Evolutionary conservation across 53 echinoderm and acorn worm genomes (phyloP).

Genomic region (Hippasteria phrygiana): DNA sequence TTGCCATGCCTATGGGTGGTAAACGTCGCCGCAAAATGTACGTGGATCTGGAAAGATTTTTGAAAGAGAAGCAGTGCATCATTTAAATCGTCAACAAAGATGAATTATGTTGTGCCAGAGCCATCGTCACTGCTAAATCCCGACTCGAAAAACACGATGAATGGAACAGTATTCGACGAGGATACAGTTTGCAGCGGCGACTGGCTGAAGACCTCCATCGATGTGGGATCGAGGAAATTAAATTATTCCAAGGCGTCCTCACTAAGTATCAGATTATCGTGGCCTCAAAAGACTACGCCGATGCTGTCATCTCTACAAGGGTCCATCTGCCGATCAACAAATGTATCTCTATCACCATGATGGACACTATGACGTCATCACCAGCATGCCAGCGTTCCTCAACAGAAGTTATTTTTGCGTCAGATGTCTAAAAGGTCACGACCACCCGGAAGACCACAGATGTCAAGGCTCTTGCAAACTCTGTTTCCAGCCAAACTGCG

Average conservation of each 20-base stretch:
- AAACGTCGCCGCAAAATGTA: slow-evolving; percentile 4
- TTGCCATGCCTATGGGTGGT: slow-evolving; percentile 7
- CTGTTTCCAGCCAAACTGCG: slow-evolving; percentile 44
- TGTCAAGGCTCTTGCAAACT: slow-evolving; percentile 60
- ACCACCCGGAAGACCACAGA: slow-evolving; percentile 54
- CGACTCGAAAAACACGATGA: slow-evolving; percentile 62
- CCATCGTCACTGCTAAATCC: slow-evolving; percentile 66
- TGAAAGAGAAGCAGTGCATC: slow-evolving; percentile 6
- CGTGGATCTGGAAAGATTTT: slow-evolving; percentile 1
- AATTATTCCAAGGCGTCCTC: slow-evolving; percentile 43
- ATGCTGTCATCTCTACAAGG: slow-evolving; percentile 61
- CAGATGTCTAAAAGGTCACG: no score
- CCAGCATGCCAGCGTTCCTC: slow-evolving; percentile 61
- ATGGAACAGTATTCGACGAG: slow-evolving; percentile 49
- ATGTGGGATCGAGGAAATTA: slow-evolving; percentile 73
- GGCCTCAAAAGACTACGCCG: slow-evolving; percentile 55
- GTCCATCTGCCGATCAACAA: slow-evolving; percentile 26
- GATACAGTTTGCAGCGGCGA: slow-evolving; percentile 34
- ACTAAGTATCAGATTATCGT: slow-evolving; percentile 42
- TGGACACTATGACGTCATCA: slow-evolving; percentile 65
- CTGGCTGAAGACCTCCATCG: slow-evolving; percentile 58
- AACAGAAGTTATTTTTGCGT: slow-evolving; percentile 65
- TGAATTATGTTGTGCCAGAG: slow-evolving; percentile 66
- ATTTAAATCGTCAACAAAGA: no score
- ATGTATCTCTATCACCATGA: slow-evolving; percentile 64